Conservation (phyloP, 2,113 vertebrate species). For the Geococcyx californianus region DNA sequence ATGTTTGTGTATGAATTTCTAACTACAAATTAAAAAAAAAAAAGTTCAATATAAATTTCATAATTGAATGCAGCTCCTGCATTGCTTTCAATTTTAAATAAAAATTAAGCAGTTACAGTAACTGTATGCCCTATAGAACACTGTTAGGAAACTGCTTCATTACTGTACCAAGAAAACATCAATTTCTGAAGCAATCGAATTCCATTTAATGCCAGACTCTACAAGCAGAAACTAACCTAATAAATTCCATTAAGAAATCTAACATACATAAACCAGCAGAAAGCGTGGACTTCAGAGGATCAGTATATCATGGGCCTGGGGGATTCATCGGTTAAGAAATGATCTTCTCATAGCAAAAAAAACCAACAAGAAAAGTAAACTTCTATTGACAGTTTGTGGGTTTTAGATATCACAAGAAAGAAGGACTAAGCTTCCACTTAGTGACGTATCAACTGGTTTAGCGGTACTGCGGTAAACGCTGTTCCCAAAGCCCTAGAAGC, state of each 20-base stretch:
- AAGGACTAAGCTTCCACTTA: not conserved
- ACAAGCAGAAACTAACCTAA: not conserved
- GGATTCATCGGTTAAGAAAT: not conserved
- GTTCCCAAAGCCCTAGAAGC: not conserved
- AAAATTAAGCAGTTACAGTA: not conserved
- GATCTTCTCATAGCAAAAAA: not conserved
- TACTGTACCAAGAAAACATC: not conserved
- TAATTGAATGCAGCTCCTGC: not conserved
- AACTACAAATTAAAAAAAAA: not conserved
- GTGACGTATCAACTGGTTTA: accelerated
- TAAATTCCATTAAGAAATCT: not conserved
- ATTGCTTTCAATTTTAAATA: not conserved
- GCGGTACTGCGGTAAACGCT: not conserved
- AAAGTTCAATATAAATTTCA: not conserved
- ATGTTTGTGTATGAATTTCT: not conserved
- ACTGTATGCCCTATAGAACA: not conserved
- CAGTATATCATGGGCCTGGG: not conserved
- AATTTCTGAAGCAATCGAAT: not conserved
- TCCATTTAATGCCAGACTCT: not conserved
- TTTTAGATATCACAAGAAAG: not conserved
- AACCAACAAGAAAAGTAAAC: not conserved
- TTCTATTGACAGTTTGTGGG: not conserved
- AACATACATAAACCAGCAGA: not conserved
- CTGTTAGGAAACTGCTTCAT: not conserved
- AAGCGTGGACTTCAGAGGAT: not conserved